These are phyloP conservation scores for Diprion similis DNA, from an alignment of 1,140 invertebrate genomes.

Conservation along the genomic window DNA sequence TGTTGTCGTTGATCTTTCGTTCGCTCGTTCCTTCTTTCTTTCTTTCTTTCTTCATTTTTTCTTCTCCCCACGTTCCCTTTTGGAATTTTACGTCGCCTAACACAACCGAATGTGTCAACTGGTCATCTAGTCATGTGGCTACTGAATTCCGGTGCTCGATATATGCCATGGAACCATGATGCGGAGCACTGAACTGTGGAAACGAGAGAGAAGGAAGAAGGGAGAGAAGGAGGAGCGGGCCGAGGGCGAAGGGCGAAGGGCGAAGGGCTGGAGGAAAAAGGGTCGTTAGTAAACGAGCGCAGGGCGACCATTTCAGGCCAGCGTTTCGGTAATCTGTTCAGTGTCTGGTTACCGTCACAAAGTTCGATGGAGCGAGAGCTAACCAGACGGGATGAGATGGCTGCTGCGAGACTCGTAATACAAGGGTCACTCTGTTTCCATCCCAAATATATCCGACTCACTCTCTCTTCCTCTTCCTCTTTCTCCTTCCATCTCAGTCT, in stretches of 20 bases:
- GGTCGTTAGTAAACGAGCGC: background rate
- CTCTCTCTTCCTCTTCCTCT: too few relatives aligned
- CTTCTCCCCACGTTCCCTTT: too few relatives aligned
- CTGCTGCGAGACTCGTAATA: background rate
- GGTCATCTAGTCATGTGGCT: too few relatives aligned
- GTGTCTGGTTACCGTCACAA: constrained; percentile 4
- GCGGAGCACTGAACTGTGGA: background rate
- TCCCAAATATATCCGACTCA: background rate
- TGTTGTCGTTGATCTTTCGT: too few relatives aligned
- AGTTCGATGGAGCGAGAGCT: constrained; percentile 2
- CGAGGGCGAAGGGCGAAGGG: background rate
- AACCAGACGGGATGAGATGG: background rate
- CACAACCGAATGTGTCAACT: too few relatives aligned
- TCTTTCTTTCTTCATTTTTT: too few relatives aligned
- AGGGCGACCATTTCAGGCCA: background rate
- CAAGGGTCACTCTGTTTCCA: constrained; percentile 1
- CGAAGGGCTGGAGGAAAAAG: background rate
- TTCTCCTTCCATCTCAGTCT: background rate
- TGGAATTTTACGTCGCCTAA: too few relatives aligned
- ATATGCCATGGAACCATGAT: too few relatives aligned
- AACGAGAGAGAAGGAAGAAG: background rate
- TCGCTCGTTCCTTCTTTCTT: too few relatives aligned
- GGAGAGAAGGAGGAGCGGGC: background rate
- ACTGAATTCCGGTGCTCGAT: too few relatives aligned
- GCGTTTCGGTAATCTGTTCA: background rate